A percentile compares a stretch with the other conserved stretches of the same genome.
Evolutionary conservation across 2,113 vertebrate species (phyloP).

Genomic region (Xerus inauris): DNA sequence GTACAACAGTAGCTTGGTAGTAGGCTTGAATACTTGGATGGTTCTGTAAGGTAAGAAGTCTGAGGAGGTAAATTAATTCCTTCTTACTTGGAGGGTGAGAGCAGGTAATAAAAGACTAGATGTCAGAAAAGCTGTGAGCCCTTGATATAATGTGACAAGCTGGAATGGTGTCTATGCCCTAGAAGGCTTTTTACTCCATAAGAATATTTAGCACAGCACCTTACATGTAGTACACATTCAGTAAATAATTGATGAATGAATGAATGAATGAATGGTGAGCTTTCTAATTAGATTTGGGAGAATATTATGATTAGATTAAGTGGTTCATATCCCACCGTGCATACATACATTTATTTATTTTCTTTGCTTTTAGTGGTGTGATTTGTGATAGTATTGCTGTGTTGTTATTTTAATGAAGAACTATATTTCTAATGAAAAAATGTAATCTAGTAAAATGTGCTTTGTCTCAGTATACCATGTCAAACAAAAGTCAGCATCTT

Average conservation of each 20-base stretch:
- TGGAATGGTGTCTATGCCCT: neutral
- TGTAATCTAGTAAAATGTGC: neutral
- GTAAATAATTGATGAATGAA: conserved; percentile 52
- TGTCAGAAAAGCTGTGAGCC: conserved; percentile 10
- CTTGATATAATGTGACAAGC: neutral
- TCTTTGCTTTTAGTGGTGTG: conserved; percentile 48
- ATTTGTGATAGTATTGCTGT: conserved; percentile 55
- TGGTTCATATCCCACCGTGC: conserved; percentile 48
- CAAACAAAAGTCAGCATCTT: neutral
- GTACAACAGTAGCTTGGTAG: neutral
- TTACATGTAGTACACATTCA: neutral
- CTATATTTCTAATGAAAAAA: conserved; percentile 51
- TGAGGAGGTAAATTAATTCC: conserved; percentile 6
- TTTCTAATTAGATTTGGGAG: conserved; percentile 68
- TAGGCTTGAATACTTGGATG: neutral
- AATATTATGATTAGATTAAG: conserved; percentile 60
- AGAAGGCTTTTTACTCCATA: neutral
- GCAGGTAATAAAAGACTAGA: neutral
- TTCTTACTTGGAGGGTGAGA: neutral
- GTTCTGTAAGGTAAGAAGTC: neutral
- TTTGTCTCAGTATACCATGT: neutral
- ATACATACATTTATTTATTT: conserved; percentile 41
- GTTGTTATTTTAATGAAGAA: conserved; percentile 64
- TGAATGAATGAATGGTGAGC: conserved; percentile 11
- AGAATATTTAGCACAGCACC: conserved; percentile 31